These are phyloP conservation scores for Temnothorax unifasciatus DNA, from an alignment of 2,888 invertebrate species.

Conservation along the genomic window DNA sequence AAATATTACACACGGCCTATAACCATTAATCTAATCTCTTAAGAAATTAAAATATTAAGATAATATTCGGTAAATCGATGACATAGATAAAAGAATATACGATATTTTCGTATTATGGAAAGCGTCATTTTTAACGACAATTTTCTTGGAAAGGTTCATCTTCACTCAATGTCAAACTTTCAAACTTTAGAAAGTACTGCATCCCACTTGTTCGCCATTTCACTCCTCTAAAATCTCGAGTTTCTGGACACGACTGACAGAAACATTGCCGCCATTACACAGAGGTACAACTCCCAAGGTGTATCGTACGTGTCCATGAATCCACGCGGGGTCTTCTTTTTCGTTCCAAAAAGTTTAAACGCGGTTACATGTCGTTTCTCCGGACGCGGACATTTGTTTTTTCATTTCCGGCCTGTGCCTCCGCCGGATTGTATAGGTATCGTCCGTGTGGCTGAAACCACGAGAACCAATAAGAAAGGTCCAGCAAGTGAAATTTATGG, in stretches of 20 bases:
- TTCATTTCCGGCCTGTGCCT: conserved; percentile 9
- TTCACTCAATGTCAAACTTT: conserved; percentile 29
- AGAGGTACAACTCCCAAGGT: conserved; percentile 33
- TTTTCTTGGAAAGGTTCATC: background rate
- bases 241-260: conserved; percentile 38
- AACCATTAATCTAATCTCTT: background rate
- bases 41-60: conserved; percentile 1
- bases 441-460: conserved; percentile 28
- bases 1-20: background rate
- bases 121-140: background rate
- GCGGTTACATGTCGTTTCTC: conserved; percentile 48
- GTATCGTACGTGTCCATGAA: conserved; percentile 30
- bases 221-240: conserved; percentile 24
- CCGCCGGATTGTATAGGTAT: conserved; percentile 8
- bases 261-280: conserved; percentile 52
- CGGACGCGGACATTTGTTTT: conserved; percentile 38
- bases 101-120: background rate
- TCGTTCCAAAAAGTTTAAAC: conserved; percentile 40
- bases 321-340: conserved; percentile 4
- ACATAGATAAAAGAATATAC: background rate
- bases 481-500: conserved; percentile 49
- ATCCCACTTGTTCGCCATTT: conserved; percentile 20
- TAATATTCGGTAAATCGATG: background rate
- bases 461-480: conserved; percentile 49
- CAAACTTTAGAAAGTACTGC: conserved; percentile 26